A percentile compares a stretch with the other conserved stretches of the same genome.
Conservation (phyloP, 2,797 vertebrate genomes). For the Eutrigla gurnardus region DNA sequence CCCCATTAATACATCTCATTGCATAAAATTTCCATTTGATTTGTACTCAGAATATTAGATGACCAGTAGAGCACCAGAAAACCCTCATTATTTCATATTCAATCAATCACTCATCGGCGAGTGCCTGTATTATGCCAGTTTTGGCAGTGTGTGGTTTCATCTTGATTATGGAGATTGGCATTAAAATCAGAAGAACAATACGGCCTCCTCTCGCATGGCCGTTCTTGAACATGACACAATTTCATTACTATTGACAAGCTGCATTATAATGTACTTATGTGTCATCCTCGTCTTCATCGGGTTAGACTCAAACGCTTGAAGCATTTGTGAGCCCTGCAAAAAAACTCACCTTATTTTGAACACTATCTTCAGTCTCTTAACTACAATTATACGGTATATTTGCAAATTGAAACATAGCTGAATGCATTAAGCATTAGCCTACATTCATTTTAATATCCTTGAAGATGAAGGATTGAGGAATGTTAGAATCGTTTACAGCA, state of each 20-base stretch:
- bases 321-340: slow-evolving; percentile 33
- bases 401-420: slow-evolving; percentile 1
- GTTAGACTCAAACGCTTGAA: slow-evolving; percentile 63
- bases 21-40: slow-evolving; percentile 90
- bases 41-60: slow-evolving; percentile 88
- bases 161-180: slow-evolving; percentile 89
- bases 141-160: slow-evolving; percentile 80
- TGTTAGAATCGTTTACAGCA: not conserved
- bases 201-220: slow-evolving; percentile 68
- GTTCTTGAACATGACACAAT: slow-evolving; percentile 79
- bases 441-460: not conserved
- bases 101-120: slow-evolving; percentile 88
- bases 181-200: slow-evolving; percentile 82
- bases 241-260: slow-evolving; percentile 88
- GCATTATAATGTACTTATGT: slow-evolving; percentile 86
- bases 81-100: slow-evolving; percentile 90
- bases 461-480: not conserved
- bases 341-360: slow-evolving; percentile 51
- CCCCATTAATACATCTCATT: slow-evolving; percentile 87
- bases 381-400: not conserved
- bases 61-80: slow-evolving; percentile 82
- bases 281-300: slow-evolving; percentile 68
- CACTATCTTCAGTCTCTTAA: slow-evolving; percentile 9
- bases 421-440: not conserved
- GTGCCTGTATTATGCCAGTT: slow-evolving; percentile 71